Evolutionary conservation across 2,113 vertebrate species (phyloP).

Genomic region (Clarias macrocephalus): DNA sequence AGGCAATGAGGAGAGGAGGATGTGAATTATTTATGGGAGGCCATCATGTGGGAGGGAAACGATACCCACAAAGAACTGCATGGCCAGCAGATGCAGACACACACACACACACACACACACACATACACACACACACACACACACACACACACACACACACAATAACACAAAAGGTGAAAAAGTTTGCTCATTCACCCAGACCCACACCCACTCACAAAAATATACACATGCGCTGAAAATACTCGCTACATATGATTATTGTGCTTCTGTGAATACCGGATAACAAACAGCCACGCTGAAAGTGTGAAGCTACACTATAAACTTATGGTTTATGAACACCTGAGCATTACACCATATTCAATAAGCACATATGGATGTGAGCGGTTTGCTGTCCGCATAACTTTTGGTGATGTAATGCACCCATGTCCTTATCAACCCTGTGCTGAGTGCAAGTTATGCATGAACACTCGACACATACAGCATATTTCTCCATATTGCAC

Average conservation of each 20-base stretch:
- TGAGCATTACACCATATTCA: not conserved
- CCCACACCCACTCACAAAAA: not conserved
- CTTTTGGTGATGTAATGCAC: not conserved
- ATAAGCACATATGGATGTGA: not conserved
- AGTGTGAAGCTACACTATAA: not conserved
- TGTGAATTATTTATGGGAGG: slow-evolving; percentile 49
- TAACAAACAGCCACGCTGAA: not conserved
- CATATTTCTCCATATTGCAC: not conserved
- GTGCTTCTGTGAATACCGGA: not conserved
- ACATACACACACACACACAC: not conserved
- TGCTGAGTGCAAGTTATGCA: not conserved
- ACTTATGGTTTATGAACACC: not conserved
- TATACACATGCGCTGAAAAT: not conserved
- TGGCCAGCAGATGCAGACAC: slow-evolving; percentile 16
- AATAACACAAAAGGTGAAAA: not conserved
- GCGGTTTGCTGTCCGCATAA: not conserved
- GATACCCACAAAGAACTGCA: slow-evolving; percentile 43
- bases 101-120: slow-evolving; percentile 2
- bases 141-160: no score
- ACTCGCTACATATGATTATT: not conserved
- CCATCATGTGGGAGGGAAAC: slow-evolving; percentile 41
- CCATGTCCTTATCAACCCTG: not conserved
- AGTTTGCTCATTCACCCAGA: not conserved
- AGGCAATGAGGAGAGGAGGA: slow-evolving; percentile 46
- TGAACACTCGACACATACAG: not conserved